A percentile compares a stretch with the other conserved stretches of the same genome.
phyloP scores from a whole-genome alignment of 1,140 invertebrate species.

The Heliconius nattereri region DNA sequence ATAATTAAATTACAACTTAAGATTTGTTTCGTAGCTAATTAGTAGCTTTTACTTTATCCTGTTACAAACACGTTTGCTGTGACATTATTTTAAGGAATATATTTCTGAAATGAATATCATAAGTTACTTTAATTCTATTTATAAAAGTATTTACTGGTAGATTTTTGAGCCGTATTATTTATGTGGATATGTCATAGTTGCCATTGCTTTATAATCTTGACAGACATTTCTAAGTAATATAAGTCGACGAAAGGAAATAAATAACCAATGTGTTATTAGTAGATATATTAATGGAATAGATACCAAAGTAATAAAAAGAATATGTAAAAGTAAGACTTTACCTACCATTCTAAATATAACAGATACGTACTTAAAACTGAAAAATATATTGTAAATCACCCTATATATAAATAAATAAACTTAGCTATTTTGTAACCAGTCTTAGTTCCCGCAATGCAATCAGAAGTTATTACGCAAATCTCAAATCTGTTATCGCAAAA shows the following conservation, averaged over 20 bases:
- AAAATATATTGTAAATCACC: background rate
- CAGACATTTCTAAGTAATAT: no score
- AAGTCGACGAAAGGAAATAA: no score
- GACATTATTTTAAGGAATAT: background rate
- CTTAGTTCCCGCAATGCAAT: background rate
- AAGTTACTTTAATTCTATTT: background rate
- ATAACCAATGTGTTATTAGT: no score
- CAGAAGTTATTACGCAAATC: slow-evolving; percentile 2
- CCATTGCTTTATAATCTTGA: background rate
- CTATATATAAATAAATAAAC: background rate
- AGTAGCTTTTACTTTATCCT: background rate
- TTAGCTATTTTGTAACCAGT: background rate
- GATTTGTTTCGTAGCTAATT: background rate
- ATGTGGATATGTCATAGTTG: background rate
- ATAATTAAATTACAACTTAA: no score
- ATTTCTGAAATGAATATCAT: background rate
- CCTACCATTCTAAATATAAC: no score
- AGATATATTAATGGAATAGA: no score
- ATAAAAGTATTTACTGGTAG: background rate
- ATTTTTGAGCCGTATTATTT: background rate
- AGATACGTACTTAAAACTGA: no score
- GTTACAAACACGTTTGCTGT: background rate
- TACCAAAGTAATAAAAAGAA: no score
- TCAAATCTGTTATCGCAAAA: slow-evolving; percentile 4
- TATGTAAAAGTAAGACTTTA: no score